Evolutionary conservation across 2,888 invertebrate species (phyloP).

Genomic region (Trichopria drosophilae): DNA sequence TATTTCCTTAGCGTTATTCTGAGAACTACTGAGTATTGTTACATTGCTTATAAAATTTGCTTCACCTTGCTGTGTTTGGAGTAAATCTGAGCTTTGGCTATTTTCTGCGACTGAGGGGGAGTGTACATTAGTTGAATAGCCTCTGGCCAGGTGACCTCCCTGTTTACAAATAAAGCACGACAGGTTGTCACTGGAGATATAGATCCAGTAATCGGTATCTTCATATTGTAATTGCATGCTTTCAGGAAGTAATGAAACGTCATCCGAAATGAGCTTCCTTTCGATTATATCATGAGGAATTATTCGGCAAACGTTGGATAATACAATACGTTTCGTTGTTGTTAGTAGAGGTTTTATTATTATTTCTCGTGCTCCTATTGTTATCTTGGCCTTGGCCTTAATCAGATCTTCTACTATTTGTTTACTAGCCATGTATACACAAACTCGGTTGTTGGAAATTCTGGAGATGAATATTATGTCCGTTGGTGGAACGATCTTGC

Average conservation of each 20-base stretch:
- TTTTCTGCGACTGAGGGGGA: too few relatives aligned
- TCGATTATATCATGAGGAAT: slow-evolving; percentile 13
- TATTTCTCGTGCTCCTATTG: slow-evolving; percentile 14
- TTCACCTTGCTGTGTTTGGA: too few relatives aligned
- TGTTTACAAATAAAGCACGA: slow-evolving; percentile 24
- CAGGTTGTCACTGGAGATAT: slow-evolving; percentile 23
- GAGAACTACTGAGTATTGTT: too few relatives aligned
- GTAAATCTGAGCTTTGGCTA: too few relatives aligned
- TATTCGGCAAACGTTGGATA: slow-evolving; percentile 40
- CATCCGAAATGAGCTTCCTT: slow-evolving; percentile 29
- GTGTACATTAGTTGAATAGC: too few relatives aligned
- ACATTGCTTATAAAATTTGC: too few relatives aligned
- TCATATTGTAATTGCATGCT: slow-evolving; percentile 26
- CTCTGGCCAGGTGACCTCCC: slow-evolving; percentile 17
- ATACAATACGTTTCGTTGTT: slow-evolving; percentile 10
- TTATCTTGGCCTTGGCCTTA: slow-evolving; percentile 22
- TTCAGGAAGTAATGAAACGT: slow-evolving; percentile 26
- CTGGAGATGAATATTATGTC: slow-evolving; percentile 18
- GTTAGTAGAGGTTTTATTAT: slow-evolving; percentile 7
- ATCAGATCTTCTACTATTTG: slow-evolving; percentile 3
- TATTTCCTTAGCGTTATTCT: too few relatives aligned
- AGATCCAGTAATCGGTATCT: slow-evolving; percentile 30
- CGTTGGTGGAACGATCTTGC: slow-evolving; percentile 7
- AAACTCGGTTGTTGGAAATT: slow-evolving; percentile 24
- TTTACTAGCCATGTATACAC: slow-evolving; percentile 19